Evolutionary conservation across 2,888 invertebrate species (phyloP).

Genomic region (Gortyna flavago): DNA sequence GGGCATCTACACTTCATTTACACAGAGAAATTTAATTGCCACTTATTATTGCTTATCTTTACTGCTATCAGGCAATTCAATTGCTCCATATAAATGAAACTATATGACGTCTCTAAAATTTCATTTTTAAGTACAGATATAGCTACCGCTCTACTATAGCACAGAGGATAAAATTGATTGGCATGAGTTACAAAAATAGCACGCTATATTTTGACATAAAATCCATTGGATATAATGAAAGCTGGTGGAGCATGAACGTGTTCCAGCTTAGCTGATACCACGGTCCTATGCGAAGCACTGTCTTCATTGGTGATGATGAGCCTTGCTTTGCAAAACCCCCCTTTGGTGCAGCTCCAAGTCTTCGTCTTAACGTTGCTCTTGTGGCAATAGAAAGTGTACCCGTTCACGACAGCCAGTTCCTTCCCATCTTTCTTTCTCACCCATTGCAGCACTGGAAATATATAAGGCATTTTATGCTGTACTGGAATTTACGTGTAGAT

Average conservation of each 20-base stretch:
- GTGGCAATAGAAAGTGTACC: conserved; percentile 56
- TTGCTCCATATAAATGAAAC: neutral
- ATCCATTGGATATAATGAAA: conserved; percentile 60
- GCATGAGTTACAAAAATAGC: conserved; percentile 11
- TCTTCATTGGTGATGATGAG: conserved; percentile 53
- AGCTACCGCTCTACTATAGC: conserved; percentile 4
- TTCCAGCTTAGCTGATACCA: conserved; percentile 51
- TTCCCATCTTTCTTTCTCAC: conserved; percentile 62
- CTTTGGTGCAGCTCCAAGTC: conserved; percentile 64
- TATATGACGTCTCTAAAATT: neutral
- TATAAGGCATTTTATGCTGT: neutral
- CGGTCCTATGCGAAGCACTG: conserved; percentile 42
- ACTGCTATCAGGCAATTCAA: neutral
- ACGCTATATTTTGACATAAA: conserved; percentile 48
- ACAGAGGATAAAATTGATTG: conserved; percentile 8
- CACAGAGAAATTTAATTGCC: neutral
- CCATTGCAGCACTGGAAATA: conserved; percentile 54
- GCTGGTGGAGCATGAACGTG: conserved; percentile 61
- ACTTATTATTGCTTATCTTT: neutral
- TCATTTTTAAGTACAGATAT: conserved; percentile 23
- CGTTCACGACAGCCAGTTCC: conserved; percentile 63
- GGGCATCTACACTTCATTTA: conserved; percentile 6
- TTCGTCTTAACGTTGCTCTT: conserved; percentile 53
- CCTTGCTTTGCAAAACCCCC: conserved; percentile 50
- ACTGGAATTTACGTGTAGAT: neutral